phyloP scores from a whole-genome alignment of 2,797 vertebrate genomes.

The Rhadinocentrus ornatus region DNA sequence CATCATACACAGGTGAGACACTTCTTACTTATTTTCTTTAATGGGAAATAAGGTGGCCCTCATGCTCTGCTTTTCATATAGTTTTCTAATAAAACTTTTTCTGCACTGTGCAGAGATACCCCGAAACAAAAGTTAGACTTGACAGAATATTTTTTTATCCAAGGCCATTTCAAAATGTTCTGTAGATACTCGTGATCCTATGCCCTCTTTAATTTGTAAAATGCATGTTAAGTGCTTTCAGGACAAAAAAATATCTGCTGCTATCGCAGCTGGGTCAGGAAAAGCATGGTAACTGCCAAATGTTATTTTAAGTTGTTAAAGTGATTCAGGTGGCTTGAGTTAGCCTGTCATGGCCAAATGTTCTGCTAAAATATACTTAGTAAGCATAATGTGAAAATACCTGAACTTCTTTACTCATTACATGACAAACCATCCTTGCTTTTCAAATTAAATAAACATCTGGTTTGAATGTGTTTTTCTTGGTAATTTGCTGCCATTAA shows the following conservation, averaged over 20 bases:
- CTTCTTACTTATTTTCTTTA: neutral
- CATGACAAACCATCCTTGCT: neutral
- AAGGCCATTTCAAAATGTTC: constrained; percentile 38
- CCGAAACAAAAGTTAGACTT: constrained; percentile 56
- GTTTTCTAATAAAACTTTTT: constrained; percentile 47
- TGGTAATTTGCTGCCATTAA: neutral
- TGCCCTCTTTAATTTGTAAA: constrained; percentile 57
- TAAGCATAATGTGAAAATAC: constrained; percentile 15
- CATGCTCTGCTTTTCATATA: constrained; percentile 20
- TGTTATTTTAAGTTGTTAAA: constrained; percentile 55
- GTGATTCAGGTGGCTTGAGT: constrained; percentile 17
- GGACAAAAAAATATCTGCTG: constrained; percentile 60
- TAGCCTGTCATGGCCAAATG: constrained; percentile 15
- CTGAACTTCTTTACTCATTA: neutral
- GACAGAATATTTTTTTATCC: constrained; percentile 62
- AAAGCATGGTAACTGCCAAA: constrained; percentile 53
- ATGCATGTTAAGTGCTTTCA: constrained; percentile 68
- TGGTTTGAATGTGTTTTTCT: neutral
- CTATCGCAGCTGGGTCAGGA: constrained; percentile 49
- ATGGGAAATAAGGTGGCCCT: neutral
- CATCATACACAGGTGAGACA: constrained; percentile 93
- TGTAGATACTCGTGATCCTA: constrained; percentile 29
- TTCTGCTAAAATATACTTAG: constrained; percentile 31
- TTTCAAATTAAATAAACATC: neutral
- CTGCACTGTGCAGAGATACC: constrained; percentile 27